phyloP scores from a whole-genome alignment of 2,797 vertebrate genomes.

The Lepilemur septentrionalis region DNA sequence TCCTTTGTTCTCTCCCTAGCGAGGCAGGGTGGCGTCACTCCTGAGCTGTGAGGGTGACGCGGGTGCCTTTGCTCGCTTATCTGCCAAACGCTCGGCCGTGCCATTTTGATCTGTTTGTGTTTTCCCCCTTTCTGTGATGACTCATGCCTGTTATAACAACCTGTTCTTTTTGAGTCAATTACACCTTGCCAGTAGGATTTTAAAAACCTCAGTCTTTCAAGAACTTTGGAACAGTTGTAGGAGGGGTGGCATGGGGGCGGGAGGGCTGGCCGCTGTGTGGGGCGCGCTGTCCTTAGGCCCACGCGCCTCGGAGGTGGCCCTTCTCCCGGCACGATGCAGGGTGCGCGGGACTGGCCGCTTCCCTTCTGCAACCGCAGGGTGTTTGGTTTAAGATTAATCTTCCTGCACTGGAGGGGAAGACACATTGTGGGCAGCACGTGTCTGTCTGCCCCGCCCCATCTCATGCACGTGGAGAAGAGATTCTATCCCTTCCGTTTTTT shows the following conservation, averaged over 20 bases:
- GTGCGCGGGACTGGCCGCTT: neutral
- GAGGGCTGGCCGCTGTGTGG: neutral
- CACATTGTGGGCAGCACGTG: neutral
- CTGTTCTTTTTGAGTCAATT: slow-evolving; percentile 32
- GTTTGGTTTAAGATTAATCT: neutral
- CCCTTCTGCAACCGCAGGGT: neutral
- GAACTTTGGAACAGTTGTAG: neutral
- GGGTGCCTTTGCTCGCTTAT: neutral
- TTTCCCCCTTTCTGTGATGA: neutral
- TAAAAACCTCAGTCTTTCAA: neutral
- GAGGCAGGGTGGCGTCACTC: neutral
- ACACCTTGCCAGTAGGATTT: neutral
- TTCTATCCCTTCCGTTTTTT: accelerated
- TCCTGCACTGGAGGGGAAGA: neutral
- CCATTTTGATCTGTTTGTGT: neutral
- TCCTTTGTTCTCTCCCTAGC: neutral
- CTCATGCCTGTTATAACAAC: neutral
- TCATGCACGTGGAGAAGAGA: neutral
- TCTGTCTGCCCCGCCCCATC: neutral
- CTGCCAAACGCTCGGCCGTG: neutral
- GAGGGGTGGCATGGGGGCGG: neutral
- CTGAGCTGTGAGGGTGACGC: neutral
- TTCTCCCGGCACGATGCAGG: neutral
- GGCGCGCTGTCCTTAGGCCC: neutral
- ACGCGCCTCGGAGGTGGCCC: neutral